Base-by-base conservation (phyloP, 1,140 invertebrate genomes). In the Riptortus pedestris region DNA sequence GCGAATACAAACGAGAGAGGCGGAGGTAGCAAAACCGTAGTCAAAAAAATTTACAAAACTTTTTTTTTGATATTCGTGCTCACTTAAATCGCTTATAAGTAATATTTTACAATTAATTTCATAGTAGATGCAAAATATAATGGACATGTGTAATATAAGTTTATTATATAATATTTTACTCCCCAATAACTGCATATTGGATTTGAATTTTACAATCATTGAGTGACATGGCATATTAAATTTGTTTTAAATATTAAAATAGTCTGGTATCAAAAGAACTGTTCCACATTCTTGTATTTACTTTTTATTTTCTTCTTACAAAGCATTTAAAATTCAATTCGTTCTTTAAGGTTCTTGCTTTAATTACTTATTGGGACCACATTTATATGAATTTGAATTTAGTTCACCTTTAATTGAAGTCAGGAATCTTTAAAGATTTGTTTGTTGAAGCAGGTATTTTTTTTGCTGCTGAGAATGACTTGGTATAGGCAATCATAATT, bases 1-100 rank as follows among this genome's bases (percentile, higher is more conserved):
- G 93, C 81, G 87, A 90, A 79, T 95, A 93, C 86, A 94, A 89
- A 83, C 91, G 92, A 83, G 92, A 95, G 82, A 91, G 93, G 85
- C 91, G 91, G 89, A 93, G 91, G 92, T 94, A 92, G 65, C 55
- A 47, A 65, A 65, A 65, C 29, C 64, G 64, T 65, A 65, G 64
- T 51, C 61, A 48, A 62, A 14, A 65, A 65, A 65, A 67, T 68
- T 65, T 64, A 57, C 58, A 62, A 45, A 63, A n/a, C n/a, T n/a
- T 28, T 62, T 63, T 63, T 62, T 65, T 62, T 62, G 48, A 66
- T 62, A 66, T 66, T 64, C 66, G 61, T 69, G 63, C 62, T 64
- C 65, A 64, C 62, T 58, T 58, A 64, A 66, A 47, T 45, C 55
- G 63, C 65, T 61, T 66, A 55, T 65, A 51, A 47, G 60, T 63